Conservation (phyloP, 2,113 vertebrate species). For the Chionis minor region DNA sequence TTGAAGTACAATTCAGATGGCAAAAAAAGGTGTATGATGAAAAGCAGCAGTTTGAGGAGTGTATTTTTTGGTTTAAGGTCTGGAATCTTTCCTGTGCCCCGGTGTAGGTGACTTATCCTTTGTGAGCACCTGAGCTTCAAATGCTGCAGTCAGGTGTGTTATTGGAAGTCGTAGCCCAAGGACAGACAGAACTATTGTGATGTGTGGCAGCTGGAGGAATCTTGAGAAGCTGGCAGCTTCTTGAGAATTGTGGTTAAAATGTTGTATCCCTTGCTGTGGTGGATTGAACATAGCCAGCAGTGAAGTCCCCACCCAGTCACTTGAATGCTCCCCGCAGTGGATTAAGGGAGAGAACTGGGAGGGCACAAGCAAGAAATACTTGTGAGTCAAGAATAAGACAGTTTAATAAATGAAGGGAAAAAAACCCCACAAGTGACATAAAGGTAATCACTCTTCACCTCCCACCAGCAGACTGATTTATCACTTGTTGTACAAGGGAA, state of each 20-base stretch:
- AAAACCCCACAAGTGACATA: neutral
- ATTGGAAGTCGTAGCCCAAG: neutral
- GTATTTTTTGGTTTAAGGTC: neutral
- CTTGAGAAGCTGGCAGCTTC: neutral
- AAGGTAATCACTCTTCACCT: neutral
- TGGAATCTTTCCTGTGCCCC: neutral
- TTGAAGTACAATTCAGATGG: neutral
- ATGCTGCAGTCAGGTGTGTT: neutral
- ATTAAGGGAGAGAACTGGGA: neutral
- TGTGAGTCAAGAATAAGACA: neutral
- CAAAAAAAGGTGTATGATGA: neutral
- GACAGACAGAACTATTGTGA: neutral
- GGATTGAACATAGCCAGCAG: neutral
- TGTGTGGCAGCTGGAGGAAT: neutral
- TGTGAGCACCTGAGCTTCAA: neutral
- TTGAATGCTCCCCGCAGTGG: rapidly evolving
- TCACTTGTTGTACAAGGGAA: neutral
- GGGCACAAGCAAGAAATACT: neutral
- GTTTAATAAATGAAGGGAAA: neutral
- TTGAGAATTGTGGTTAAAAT: neutral
- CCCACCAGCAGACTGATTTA: neutral
- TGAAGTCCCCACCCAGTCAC: neutral
- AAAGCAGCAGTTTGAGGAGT: neutral
- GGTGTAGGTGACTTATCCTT: neutral
- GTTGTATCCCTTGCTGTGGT: neutral